These are phyloP conservation scores for Clupea harengus DNA, from an alignment of 2,113 vertebrate genomes.

Conservation along the genomic window DNA sequence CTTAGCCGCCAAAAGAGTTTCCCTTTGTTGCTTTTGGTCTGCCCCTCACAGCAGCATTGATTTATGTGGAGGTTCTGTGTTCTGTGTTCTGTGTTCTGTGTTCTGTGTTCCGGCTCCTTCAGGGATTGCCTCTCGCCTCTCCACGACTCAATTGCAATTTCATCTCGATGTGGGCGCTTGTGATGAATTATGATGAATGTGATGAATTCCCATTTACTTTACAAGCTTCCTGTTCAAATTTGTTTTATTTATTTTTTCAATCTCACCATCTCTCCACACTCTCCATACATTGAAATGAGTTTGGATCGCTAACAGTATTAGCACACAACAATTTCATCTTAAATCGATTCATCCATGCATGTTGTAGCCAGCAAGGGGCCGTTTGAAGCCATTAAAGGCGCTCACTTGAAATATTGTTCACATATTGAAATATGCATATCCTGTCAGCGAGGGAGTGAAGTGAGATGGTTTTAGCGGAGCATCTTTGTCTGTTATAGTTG, in stretches of 20 bases:
- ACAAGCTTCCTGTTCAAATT: not conserved
- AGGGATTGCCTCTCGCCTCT: constrained; percentile 20
- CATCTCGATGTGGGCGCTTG: not conserved
- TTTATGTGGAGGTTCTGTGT: constrained; percentile 28
- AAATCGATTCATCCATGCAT: not conserved
- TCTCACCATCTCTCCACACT: not conserved
- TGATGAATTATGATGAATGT: not conserved
- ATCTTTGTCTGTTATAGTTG: not conserved
- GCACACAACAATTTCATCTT: not conserved
- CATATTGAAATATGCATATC: not conserved
- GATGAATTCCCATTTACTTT: not conserved
- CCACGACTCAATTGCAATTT: not conserved
- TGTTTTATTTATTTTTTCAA: not conserved
- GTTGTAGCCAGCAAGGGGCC: not conserved
- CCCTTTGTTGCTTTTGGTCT: constrained; percentile 31
- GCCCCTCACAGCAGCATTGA: constrained; percentile 9
- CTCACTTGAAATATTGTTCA: not conserved
- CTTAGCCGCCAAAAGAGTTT: constrained; percentile 41
- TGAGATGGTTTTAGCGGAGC: not conserved
- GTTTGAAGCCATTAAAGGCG: not conserved
- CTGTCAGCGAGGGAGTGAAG: not conserved
- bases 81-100: constrained; percentile 30
- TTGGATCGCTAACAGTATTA: not conserved
- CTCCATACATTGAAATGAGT: not conserved
- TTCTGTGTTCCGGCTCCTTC: constrained; percentile 32